Evolutionary conservation across 2,797 vertebrate species (phyloP).

Genomic region (Acestrorhynchus altus): DNA sequence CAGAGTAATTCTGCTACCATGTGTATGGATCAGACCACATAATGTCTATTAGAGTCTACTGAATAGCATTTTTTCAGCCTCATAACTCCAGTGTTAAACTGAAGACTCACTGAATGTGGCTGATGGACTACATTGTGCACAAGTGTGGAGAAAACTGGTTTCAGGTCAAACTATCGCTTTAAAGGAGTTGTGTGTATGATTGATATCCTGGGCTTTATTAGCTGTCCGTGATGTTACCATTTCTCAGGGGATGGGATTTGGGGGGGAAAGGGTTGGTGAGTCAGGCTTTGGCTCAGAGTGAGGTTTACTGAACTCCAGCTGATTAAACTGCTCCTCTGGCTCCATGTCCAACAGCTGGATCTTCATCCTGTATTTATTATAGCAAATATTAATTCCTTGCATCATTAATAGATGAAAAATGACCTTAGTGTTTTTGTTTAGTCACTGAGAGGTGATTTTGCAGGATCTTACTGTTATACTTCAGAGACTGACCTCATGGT

Average conservation of each 20-base stretch:
- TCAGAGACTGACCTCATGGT: too few relatives aligned
- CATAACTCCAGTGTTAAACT: neutral
- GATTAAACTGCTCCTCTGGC: neutral
- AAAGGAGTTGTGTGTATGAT: neutral
- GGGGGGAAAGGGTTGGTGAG: neutral
- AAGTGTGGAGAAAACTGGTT: too few relatives aligned
- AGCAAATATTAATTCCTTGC: neutral
- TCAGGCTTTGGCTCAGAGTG: neutral
- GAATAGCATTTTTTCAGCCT: too few relatives aligned
- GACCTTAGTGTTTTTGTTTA: neutral
- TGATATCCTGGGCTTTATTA: neutral
- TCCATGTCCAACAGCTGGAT: neutral
- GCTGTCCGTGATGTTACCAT: neutral
- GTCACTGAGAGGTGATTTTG: neutral
- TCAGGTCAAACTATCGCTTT: neutral
- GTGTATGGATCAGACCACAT: too few relatives aligned
- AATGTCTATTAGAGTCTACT: slow-evolving; percentile 21
- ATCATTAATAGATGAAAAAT: neutral
- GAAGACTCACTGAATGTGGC: too few relatives aligned
- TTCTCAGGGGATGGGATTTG: neutral
- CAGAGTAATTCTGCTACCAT: too few relatives aligned
- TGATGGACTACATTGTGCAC: too few relatives aligned
- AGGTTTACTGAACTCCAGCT: neutral
- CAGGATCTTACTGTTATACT: neutral
- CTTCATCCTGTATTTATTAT: neutral